Base-by-base conservation (phyloP, 2,888 invertebrate species). In the Drosophila vallismaia region DNA sequence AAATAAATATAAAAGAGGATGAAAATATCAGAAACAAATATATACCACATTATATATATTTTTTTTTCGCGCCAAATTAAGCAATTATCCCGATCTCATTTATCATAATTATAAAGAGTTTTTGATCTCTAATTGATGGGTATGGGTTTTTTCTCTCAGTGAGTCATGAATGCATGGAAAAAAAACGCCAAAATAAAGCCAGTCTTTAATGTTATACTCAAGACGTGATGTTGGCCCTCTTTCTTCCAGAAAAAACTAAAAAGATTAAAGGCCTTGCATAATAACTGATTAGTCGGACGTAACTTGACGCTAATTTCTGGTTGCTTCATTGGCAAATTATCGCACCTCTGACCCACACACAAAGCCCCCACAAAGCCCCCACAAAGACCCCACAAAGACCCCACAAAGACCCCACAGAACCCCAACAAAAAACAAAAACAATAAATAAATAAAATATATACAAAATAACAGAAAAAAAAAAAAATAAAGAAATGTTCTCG, bases 341-440 rank as follows among this genome's bases (percentile, higher is more conserved):
- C 64, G 54, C 64, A 66, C 54, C 67, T 67, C 67, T 53, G 66
- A 64, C 64, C 64, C 64, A 59, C 40, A 40, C 50, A 40, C 50
- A 56, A 56, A 56, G 50, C 38, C 50, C 50, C 26, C 33, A 57
- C 58, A 44, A 6, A 38, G n/a, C n/a, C n/a, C n/a, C 38, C 2
- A n/a, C 38, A 4, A 38, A n/a, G 64, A 64, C 63, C 1, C 19
- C 1, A 19, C 19, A 19, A 19, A 19, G 49, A 28, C 50, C 50
- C 26, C 33, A 57, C 58, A 44, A 7, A 38, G 19, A 19, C 19
- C 19, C 38, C 4, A n/a, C 38, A 5, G 19, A 19, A 1, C 19
- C 19, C 1, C 19, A 19, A 19, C 19, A 19, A 19, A 19, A 19
- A 19, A 38, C 38, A 38, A 19, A 5, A 10, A 44, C 10, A 10